Percentiles rank a stretch among this genome's conserved stretches.
These are phyloP conservation scores for Tapirus terrestris DNA, from an alignment of 2,113 vertebrate species.

Conservation along the genomic window DNA sequence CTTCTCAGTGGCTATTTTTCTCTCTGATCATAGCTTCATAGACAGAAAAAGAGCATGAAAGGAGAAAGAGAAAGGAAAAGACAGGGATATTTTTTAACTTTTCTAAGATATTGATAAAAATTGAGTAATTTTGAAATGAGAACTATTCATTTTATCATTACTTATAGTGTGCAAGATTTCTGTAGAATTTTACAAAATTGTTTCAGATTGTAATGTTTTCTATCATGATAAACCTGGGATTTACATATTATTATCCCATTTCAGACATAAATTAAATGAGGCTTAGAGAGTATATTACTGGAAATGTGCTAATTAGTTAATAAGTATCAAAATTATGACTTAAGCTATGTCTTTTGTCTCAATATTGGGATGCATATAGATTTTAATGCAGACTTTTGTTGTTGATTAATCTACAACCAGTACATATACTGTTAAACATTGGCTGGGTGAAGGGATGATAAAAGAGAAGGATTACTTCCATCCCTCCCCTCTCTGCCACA, in stretches of 20 bases:
- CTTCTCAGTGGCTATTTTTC: not conserved
- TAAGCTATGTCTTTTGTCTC: not conserved
- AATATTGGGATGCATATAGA: not conserved
- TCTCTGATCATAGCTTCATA: not conserved
- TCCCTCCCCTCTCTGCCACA: not conserved
- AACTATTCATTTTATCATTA: not conserved
- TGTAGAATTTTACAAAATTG: not conserved
- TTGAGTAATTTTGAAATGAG: not conserved
- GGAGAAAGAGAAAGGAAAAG: not conserved
- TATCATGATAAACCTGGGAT: not conserved
- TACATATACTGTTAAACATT: not conserved
- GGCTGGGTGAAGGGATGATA: not conserved
- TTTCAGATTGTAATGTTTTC: not conserved
- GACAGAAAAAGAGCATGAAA: too few relatives aligned
- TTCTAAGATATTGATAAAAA: not conserved
- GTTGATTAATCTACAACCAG: not conserved
- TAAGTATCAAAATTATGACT: not conserved
- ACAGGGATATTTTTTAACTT: not conserved
- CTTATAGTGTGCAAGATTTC: not conserved
- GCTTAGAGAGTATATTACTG: not conserved
- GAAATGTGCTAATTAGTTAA: not conserved
- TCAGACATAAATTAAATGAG: not conserved
- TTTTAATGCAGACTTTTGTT: not conserved
- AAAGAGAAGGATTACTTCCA: not conserved
- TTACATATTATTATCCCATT: not conserved